These are phyloP conservation scores for Bambusicola thoracicus DNA, from an alignment of 2,113 vertebrate genomes.

Conservation along the genomic window DNA sequence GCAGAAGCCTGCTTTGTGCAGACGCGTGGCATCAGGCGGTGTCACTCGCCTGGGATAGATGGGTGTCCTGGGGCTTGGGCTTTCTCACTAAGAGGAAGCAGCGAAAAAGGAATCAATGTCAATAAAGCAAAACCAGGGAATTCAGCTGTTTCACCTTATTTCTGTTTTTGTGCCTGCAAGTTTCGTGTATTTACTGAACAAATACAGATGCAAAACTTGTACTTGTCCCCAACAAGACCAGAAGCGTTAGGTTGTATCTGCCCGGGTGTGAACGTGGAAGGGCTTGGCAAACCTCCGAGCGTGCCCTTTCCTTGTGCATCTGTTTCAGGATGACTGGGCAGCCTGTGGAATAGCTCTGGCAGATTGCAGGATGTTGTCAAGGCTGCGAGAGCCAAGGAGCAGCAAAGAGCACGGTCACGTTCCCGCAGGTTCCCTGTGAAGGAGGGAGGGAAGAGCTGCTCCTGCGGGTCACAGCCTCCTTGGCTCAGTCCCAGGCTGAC, in stretches of 20 bases:
- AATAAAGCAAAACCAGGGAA: neutral
- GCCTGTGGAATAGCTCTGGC: neutral
- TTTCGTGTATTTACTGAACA: neutral
- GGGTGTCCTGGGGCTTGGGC: neutral
- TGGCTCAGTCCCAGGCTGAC: accelerated
- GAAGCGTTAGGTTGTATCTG: neutral
- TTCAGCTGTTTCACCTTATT: neutral
- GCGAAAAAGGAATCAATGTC: neutral
- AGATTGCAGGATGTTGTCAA: neutral
- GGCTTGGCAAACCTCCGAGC: neutral
- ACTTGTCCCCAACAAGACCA: neutral
- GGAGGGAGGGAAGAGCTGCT: neutral
- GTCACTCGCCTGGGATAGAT: neutral
- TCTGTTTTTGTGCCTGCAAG: neutral
- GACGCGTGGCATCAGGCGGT: neutral
- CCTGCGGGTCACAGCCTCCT: neutral
- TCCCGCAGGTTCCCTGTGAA: neutral
- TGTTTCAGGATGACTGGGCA: neutral
- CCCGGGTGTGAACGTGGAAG: neutral
- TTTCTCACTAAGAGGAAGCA: neutral
- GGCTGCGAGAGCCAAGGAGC: neutral
- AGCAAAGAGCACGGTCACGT: neutral
- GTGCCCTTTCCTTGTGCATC: neutral
- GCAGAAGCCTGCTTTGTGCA: neutral
- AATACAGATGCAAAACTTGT: neutral